These are phyloP conservation scores for Tympanoctomys barrerae DNA, from an alignment of 2,797 vertebrate species.

Conservation along the genomic window DNA sequence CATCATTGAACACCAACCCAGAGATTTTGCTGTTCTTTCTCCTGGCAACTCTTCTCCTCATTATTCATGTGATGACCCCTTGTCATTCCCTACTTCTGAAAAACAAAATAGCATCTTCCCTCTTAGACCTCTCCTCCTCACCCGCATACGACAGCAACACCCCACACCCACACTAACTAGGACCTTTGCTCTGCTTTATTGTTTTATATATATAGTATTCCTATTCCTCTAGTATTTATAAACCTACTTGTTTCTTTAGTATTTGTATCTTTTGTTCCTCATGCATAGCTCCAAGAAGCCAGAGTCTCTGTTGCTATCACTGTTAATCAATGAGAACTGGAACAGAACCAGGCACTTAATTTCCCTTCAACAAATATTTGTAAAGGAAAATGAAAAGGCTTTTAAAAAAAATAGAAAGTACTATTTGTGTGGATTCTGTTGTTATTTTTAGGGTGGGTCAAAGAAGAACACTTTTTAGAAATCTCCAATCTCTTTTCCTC, in stretches of 20 bases:
- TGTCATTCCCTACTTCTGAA: neutral
- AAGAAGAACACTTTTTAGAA: neutral
- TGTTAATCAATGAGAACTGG: neutral
- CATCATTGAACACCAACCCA: neutral
- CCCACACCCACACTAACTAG: neutral
- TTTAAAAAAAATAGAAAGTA: conserved; percentile 35
- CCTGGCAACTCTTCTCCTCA: neutral
- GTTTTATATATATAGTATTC: neutral
- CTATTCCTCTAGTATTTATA: neutral
- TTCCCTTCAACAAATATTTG: conserved; percentile 18
- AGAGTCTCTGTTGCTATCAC: neutral
- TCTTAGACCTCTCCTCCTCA: neutral
- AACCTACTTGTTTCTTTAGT: neutral
- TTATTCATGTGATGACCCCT: neutral
- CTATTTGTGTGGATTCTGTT: neutral
- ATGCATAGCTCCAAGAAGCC: neutral
- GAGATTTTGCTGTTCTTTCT: neutral
- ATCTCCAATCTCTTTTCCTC: neutral
- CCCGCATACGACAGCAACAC: neutral
- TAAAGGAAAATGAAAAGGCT: neutral
- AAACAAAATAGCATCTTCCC: neutral
- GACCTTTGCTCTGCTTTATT: neutral
- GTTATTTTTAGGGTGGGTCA: neutral
- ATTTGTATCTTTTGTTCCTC: neutral
- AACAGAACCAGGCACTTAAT: conserved; percentile 13